Conservation (phyloP, 2,113 vertebrate genomes). For the Arvicanthis niloticus region DNA sequence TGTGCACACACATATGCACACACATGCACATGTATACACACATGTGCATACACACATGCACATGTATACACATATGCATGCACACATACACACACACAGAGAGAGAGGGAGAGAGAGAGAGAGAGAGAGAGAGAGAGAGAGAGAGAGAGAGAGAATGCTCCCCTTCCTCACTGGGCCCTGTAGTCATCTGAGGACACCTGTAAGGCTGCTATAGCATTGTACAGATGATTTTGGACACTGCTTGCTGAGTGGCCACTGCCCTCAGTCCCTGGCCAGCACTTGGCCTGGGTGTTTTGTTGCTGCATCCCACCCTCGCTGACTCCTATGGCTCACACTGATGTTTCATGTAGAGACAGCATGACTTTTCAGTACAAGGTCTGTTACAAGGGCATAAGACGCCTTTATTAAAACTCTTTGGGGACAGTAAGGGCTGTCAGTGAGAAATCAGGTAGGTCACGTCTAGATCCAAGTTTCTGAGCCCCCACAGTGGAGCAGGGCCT, state of each 20-base stretch:
- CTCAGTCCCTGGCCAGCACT: fast-evolving
- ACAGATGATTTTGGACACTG: not conserved
- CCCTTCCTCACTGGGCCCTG: fast-evolving
- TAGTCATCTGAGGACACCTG: not conserved
- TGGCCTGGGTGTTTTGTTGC: not conserved
- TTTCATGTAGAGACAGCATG: not conserved
- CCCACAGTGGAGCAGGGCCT: not conserved
- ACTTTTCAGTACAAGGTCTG: not conserved
- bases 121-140: not conserved
- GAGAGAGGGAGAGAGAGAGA: not conserved
- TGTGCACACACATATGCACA: too few species aligned
- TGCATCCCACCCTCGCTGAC: fast-evolving
- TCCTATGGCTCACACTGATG: fast-evolving
- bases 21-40: too few species aligned
- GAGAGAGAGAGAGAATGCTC: not conserved
- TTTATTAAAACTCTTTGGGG: not conserved
- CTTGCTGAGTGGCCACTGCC: not conserved
- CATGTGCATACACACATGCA: too few species aligned
- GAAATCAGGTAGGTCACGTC: not conserved
- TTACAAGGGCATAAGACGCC: not conserved
- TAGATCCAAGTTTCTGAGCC: not conserved
- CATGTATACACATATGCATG: too few species aligned
- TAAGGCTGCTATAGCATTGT: not conserved
- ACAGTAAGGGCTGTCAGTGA: not conserved
- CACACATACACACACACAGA: too few species aligned